These are phyloP conservation scores for Drosophila ercepeae DNA, from an alignment of 1,140 invertebrate genomes.

Conservation along the genomic window DNA sequence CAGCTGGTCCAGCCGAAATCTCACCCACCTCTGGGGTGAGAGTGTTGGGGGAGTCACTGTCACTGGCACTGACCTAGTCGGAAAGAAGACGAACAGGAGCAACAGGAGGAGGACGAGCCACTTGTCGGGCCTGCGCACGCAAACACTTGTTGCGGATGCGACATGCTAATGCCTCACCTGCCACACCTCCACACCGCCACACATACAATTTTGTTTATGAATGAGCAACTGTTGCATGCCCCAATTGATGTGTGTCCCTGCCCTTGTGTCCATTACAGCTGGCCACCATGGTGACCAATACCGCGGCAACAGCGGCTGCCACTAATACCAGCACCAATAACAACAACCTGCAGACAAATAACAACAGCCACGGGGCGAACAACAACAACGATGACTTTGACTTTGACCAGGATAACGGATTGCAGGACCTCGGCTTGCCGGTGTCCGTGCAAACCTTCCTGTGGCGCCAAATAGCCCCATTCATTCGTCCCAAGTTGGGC, in stretches of 20 bases:
- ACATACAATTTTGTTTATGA: slow-evolving; percentile 41
- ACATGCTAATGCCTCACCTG: slow-evolving; percentile 22
- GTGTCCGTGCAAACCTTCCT: slow-evolving; percentile 98
- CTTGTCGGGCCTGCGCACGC: slow-evolving; percentile 60
- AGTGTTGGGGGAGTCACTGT: slow-evolving; percentile 9
- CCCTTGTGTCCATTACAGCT: slow-evolving; percentile 37
- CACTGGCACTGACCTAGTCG: slow-evolving; percentile 74
- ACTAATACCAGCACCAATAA: slow-evolving; percentile 60
- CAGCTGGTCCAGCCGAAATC: slow-evolving; percentile 48
- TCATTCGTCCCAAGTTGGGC: slow-evolving; percentile 95
- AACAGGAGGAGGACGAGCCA: slow-evolving; percentile 16
- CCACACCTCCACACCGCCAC: no score
- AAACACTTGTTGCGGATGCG: slow-evolving; percentile 76
- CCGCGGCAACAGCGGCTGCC: slow-evolving; percentile 37
- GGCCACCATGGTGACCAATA: slow-evolving; percentile 77
- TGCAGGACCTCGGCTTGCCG: slow-evolving; percentile 92
- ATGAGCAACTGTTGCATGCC: slow-evolving; percentile 64
- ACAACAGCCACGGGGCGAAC: slow-evolving; percentile 78
- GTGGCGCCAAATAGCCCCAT: slow-evolving; percentile 98
- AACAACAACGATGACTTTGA: slow-evolving; percentile 84
- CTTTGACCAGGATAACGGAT: slow-evolving; percentile 85
- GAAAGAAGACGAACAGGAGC: slow-evolving; percentile 13
- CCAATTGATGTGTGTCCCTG: slow-evolving; percentile 39
- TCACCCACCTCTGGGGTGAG: not conserved
- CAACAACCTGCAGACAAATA: slow-evolving; percentile 68